These are phyloP conservation scores for Drosophila subobscura DNA, from an alignment of 1,140 invertebrate species.

Conservation along the genomic window DNA sequence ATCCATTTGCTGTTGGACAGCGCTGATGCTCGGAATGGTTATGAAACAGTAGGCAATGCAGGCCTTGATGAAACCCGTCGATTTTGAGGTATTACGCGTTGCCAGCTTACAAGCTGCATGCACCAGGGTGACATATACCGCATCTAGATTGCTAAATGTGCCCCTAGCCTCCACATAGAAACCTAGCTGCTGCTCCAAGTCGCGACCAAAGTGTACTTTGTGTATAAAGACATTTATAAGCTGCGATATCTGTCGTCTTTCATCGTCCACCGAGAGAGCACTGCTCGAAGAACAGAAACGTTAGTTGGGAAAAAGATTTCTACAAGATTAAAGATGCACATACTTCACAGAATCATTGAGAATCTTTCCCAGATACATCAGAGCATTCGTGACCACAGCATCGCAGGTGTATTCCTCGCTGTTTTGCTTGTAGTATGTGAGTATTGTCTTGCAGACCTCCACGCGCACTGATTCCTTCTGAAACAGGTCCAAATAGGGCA, in stretches of 20 bases:
- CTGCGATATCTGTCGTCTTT: constrained; percentile 92
- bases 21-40: constrained; percentile 95
- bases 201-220: constrained; percentile 91
- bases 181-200: constrained; percentile 95
- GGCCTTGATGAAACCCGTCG: constrained; percentile 92
- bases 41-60: constrained; percentile 98
- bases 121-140: constrained; percentile 92
- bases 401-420: constrained; percentile 88
- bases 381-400: constrained; percentile 92
- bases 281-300: constrained; percentile 84
- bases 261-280: constrained; percentile 96
- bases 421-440: constrained; percentile 87
- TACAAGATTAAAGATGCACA: constrained; percentile 58
- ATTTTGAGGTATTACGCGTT: constrained; percentile 88
- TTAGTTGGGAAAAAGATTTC: background rate
- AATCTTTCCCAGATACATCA: constrained; percentile 93
- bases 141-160: constrained; percentile 94
- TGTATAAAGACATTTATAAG: constrained; percentile 92
- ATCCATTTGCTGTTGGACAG: constrained; percentile 89
- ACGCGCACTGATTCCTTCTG: constrained; percentile 92
- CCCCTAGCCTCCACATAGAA: constrained; percentile 97
- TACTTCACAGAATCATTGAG: constrained; percentile 97
- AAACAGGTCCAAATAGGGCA: constrained; percentile 95
- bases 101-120: constrained; percentile 93
- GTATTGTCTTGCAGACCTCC: constrained; percentile 92